Conservation (phyloP, 2,888 invertebrate species). For the Gerris lacustris region DNA sequence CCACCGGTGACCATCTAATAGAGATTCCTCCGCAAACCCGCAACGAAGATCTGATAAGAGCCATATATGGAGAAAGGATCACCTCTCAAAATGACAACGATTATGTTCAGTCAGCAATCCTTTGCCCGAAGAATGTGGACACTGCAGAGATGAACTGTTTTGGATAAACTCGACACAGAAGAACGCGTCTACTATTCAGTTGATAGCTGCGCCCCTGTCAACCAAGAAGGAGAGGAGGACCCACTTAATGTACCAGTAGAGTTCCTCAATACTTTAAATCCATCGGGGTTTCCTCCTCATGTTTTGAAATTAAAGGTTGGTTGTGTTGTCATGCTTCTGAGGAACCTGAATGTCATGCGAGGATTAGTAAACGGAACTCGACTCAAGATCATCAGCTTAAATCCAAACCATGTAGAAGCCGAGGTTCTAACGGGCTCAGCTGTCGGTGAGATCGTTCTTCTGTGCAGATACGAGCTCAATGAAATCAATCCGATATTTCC, state of each 20-base stretch:
- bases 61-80: too few species aligned
- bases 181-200: too few species aligned
- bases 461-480: slow-evolving; percentile 22
- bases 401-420: slow-evolving; percentile 16
- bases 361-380: slow-evolving; percentile 27
- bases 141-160: too few species aligned
- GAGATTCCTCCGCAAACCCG: too few species aligned
- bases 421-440: slow-evolving; percentile 19
- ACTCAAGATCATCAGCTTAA: slow-evolving; percentile 16
- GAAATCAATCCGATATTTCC: slow-evolving; percentile 10
- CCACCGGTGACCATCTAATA: too few species aligned
- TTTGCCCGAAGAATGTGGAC: too few species aligned
- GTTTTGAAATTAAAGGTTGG: slow-evolving; percentile 28
- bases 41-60: too few species aligned
- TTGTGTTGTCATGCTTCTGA: slow-evolving; percentile 26
- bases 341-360: slow-evolving; percentile 23
- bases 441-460: slow-evolving; percentile 19
- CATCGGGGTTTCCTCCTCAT: slow-evolving; percentile 29
- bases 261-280: slow-evolving; percentile 26
- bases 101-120: too few species aligned
- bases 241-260: slow-evolving; percentile 23
- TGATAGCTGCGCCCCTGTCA: too few species aligned
- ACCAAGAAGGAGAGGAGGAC: neutral
- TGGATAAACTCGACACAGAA: too few species aligned
- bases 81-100: too few species aligned